Evolutionary conservation across 2,888 invertebrate genomes (phyloP).

Genomic region (Colostygia pectinataria): DNA sequence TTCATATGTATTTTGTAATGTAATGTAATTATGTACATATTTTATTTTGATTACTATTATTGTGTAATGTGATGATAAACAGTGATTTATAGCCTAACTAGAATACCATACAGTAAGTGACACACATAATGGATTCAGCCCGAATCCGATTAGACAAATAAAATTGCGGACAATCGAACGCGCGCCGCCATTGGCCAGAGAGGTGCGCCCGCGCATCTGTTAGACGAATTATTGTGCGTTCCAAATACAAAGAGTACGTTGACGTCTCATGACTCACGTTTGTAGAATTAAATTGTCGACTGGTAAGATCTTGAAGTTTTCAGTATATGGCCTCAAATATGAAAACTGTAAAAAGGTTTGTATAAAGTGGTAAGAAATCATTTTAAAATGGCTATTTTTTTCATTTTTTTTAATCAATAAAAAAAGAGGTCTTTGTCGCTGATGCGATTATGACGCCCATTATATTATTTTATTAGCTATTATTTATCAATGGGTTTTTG

Average conservation of each 20-base stretch:
- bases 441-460: too few species aligned
- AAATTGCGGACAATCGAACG: slow-evolving; percentile 59
- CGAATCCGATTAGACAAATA: slow-evolving; percentile 57
- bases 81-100: slow-evolving; percentile 5
- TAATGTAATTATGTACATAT: too few species aligned
- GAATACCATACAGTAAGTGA: slow-evolving; percentile 15
- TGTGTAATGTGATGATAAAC: neutral
- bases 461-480: too few species aligned
- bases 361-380: too few species aligned
- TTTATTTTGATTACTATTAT: too few species aligned
- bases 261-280: slow-evolving; percentile 38
- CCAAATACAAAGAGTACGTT: slow-evolving; percentile 50
- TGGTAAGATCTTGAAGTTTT: neutral
- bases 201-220: slow-evolving; percentile 66
- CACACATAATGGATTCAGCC: slow-evolving; percentile 35
- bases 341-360: too few species aligned
- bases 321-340: too few species aligned
- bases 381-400: too few species aligned
- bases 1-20: too few species aligned
- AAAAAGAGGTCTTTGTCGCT: too few species aligned
- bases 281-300: neutral
- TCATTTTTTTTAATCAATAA: too few species aligned
- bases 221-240: slow-evolving; percentile 64
- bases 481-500: too few species aligned
- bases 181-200: slow-evolving; percentile 22